A percentile compares a stretch with the other conserved stretches of the same genome.
phyloP scores from a whole-genome alignment of 2,888 invertebrate species.

The Drosophila kanekoi region DNA sequence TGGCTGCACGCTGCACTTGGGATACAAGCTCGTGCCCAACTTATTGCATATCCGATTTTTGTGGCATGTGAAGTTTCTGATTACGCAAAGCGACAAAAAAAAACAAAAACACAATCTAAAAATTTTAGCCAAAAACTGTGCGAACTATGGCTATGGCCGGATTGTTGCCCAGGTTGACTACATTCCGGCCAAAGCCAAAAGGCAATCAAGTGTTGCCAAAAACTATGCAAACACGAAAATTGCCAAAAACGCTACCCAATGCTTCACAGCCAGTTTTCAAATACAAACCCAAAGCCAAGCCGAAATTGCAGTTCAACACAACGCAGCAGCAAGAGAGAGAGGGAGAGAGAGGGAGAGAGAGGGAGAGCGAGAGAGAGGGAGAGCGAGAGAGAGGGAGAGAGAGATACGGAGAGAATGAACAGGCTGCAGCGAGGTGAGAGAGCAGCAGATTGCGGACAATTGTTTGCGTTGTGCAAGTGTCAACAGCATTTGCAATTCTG shows the following conservation, averaged over 20 bases:
- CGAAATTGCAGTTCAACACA: constrained; percentile 19
- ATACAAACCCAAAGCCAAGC: constrained; percentile 28
- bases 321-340: background rate
- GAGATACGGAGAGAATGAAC: background rate
- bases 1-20: constrained; percentile 21
- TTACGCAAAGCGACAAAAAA: constrained; percentile 29
- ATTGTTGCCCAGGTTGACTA: constrained; percentile 24
- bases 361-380: background rate
- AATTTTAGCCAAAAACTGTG: constrained; percentile 9
- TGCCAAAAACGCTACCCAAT: constrained; percentile 46
- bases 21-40: constrained; percentile 25
- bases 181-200: constrained; percentile 61
- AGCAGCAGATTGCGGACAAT: constrained; percentile 62
- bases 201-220: constrained; percentile 76
- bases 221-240: constrained; percentile 73
- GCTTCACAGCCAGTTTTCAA: constrained; percentile 44
- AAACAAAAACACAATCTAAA: background rate
- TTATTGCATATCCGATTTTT: constrained; percentile 57
- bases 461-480: constrained; percentile 77
- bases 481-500: constrained; percentile 78
- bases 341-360: constrained; percentile 2
- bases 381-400: background rate
- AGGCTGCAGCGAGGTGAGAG: constrained; percentile 30
- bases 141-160: background rate
- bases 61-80: constrained; percentile 23